Base-by-base conservation (phyloP, 2,888 invertebrate genomes). In the Pelosia muscerda region DNA sequence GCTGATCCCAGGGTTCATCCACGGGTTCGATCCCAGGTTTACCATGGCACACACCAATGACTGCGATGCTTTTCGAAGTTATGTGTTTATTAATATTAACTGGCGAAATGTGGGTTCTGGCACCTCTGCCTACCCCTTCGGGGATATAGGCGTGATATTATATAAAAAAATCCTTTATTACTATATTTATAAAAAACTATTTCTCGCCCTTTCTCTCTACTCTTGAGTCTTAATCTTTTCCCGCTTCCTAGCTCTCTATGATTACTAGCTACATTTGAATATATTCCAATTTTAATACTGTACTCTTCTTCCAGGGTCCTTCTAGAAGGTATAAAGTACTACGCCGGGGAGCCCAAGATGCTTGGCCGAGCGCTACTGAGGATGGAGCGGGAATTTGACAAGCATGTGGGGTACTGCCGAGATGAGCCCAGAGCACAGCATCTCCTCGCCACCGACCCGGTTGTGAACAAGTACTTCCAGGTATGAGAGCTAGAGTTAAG, bases 361-460 rank as follows among this genome's bases (percentile, higher is more conserved):
- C 96, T 99, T 72, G 98, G 98, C 3, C 97, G 98, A 86, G 98
- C 98, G 25, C 97, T 99, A 86, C 94, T 98, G 60, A 96, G 98
- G 82, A 95, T 98, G 95, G 98, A 99, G 95, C 95, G 98, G 64
- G 98, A 99, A 93, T 99, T 99, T 89, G 98, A 99, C 94, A 98
- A 98, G 87, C 98, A 99, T 91, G 98, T 98, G 61, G 96, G 97
- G 67, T 98, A 98, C 92, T 98, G 98, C 90, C 96, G 97, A 87
- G 97, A 98, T 88, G 98, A 98, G 90, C 97, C 98, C 6, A 92
- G 96, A 53, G 98, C 98, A 26, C 97, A 98, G 87, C 97, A 97
- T 71, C 96, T 98, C 81, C 95, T 99, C 55, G 96, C 96, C 72
- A 94, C 95, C 61, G 97, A 97, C 79, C 95, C 96, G 26, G 95